These are phyloP conservation scores for Nephrotoma appendiculata DNA, from an alignment of 2,888 invertebrate species.

Conservation along the genomic window DNA sequence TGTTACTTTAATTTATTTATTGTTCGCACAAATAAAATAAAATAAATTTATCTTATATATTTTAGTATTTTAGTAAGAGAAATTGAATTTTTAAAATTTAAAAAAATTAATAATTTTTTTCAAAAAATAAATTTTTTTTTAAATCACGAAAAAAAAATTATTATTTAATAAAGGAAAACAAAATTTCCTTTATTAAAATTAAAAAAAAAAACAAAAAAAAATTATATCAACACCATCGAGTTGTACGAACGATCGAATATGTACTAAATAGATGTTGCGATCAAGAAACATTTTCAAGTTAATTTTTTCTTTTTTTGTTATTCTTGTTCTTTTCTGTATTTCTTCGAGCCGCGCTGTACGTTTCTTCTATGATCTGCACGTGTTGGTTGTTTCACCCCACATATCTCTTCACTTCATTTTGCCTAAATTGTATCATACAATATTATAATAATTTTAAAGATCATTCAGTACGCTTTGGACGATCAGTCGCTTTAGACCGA, in stretches of 20 bases:
- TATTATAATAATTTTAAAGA: conserved; percentile 2
- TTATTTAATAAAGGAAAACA: not conserved
- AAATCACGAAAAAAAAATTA: not conserved
- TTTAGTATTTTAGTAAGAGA: not conserved
- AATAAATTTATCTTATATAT: not conserved
- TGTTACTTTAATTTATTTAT: not conserved
- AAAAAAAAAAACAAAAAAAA: not conserved
- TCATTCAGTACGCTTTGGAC: conserved; percentile 30
- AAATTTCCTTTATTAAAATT: not conserved
- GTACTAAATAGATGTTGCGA: conserved; percentile 26
- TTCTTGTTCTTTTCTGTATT: not conserved
- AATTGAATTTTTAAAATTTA: not conserved
- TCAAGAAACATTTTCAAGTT: conserved; percentile 8
- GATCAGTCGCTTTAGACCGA: conserved; percentile 29
- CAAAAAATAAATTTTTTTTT: not conserved
- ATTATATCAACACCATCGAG: conserved; percentile 3
- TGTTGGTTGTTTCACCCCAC: not conserved
- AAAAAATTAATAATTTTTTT: not conserved
- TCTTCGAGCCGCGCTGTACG: not conserved
- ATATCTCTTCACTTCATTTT: conserved; percentile 2
- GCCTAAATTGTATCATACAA: not conserved
- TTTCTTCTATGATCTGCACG: not conserved
- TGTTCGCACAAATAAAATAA: not conserved
- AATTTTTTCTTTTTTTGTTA: not conserved
- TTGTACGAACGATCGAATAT: conserved; percentile 23